Evolutionary conservation across 2,113 vertebrate species (phyloP).

Genomic region (Silurus glanis): DNA sequence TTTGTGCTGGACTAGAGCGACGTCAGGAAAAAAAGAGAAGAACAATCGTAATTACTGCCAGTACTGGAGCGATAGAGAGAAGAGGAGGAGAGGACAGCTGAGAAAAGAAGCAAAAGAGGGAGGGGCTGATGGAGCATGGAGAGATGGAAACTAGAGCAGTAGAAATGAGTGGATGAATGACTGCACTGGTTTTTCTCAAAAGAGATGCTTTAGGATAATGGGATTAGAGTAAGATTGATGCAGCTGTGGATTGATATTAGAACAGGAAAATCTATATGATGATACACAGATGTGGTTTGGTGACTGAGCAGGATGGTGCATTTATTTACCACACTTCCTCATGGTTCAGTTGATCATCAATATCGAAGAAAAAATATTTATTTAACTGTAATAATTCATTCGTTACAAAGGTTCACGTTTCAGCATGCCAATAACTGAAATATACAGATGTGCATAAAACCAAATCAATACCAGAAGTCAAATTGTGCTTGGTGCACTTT

Average conservation of each 20-base stretch:
- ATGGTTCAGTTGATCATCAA: background rate
- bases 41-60: constrained; percentile 23
- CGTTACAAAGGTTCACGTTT: too few species aligned
- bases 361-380: too few species aligned
- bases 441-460: background rate
- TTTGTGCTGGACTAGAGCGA: constrained; percentile 36
- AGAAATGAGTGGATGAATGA: background rate
- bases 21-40: constrained; percentile 41
- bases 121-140: background rate
- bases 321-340: background rate
- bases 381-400: too few species aligned
- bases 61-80: constrained; percentile 27
- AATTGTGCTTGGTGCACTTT: background rate
- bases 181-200: background rate
- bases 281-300: constrained; percentile 1
- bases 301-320: background rate
- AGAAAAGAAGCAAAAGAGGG: constrained; percentile 31
- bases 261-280: background rate
- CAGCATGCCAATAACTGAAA: too few species aligned
- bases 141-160: constrained; percentile 30
- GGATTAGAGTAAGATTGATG: background rate
- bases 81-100: background rate
- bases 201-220: background rate
- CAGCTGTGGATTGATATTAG: background rate
- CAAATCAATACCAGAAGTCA: background rate